Base-by-base conservation (phyloP, 1,140 invertebrate genomes). In the Meloidogyne chitwoodi region DNA sequence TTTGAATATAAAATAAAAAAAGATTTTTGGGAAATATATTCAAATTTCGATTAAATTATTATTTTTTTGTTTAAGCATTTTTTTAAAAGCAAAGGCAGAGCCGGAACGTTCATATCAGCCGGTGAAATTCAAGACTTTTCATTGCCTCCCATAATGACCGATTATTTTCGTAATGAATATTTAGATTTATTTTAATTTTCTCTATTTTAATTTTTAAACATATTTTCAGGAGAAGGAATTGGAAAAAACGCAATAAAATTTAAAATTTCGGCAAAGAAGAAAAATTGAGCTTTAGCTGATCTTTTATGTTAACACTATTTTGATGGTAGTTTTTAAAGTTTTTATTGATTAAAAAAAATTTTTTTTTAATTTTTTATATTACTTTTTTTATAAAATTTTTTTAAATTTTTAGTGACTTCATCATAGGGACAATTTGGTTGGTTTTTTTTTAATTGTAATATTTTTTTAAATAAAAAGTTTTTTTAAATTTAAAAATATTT, bases 301-400 rank as follows among this genome's bases (percentile, higher is more conserved):
- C 61, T 70, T 44, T 61, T 70, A 8, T 70, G 68, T 70, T 61
- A n/a, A n/a, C n/a, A n/a, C n/a, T n/a, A n/a, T n/a, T n/a, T n/a
- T n/a, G n/a, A n/a, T n/a, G n/a, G n/a, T n/a, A n/a, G n/a, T n/a
- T n/a, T n/a, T n/a, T n/a, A n/a, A n/a, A n/a, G n/a, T n/a, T n/a
- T n/a, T n/a, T n/a, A n/a, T n/a, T n/a, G n/a, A n/a, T n/a, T n/a
- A n/a, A n/a, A n/a, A n/a, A n/a, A n/a, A n/a, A n/a, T n/a, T n/a
- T n/a, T n/a, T n/a, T n/a, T n/a, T n/a, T n/a, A n/a, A n/a, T n/a
- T n/a, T n/a, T n/a, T n/a, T n/a, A n/a, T n/a, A n/a, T n/a, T n/a
- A n/a, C n/a, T n/a, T n/a, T n/a, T n/a, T n/a, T n/a, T n/a, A n/a
- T n/a, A n/a, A n/a, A n/a, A n/a, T n/a, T n/a, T n/a, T n/a, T n/a